phyloP scores from a whole-genome alignment of 2,888 invertebrate species.

The Mamestra brassicae region DNA sequence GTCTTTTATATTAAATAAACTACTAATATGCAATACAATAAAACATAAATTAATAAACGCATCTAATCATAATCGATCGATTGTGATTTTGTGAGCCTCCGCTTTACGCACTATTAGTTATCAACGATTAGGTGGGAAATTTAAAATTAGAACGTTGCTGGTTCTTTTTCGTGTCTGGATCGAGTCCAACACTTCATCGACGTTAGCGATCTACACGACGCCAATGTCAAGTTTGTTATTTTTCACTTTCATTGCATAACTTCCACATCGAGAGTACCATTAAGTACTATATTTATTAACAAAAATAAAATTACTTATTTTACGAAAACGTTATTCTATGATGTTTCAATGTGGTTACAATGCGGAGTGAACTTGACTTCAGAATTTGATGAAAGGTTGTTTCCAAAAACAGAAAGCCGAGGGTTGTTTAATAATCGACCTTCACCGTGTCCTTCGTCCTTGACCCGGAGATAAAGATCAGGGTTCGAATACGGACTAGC shows the following conservation, averaged over 20 bases:
- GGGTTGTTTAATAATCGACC: slow-evolving; percentile 55
- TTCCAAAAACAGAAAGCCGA: slow-evolving; percentile 27
- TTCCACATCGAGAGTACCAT: slow-evolving; percentile 33
- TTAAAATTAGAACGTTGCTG: slow-evolving; percentile 80
- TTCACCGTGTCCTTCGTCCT: slow-evolving; percentile 60
- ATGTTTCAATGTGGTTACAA: neutral
- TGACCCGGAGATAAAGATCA: slow-evolving; percentile 57
- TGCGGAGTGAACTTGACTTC: neutral
- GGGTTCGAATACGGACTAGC: slow-evolving; percentile 47
- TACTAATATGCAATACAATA: neutral
- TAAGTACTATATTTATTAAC: slow-evolving; percentile 17
- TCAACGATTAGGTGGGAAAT: slow-evolving; percentile 65
- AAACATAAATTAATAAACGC: slow-evolving; percentile 6
- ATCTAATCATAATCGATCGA: slow-evolving; percentile 69
- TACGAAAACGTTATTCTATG: neutral
- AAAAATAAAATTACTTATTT: neutral
- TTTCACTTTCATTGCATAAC: slow-evolving; percentile 80
- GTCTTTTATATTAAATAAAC: neutral
- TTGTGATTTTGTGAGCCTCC: slow-evolving; percentile 46
- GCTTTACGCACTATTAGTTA: slow-evolving; percentile 61
- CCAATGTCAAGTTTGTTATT: slow-evolving; percentile 85
- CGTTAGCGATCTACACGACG: slow-evolving; percentile 67
- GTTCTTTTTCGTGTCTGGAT: slow-evolving; percentile 80
- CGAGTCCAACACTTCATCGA: slow-evolving; percentile 74
- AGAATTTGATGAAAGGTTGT: neutral